These are phyloP conservation scores for Graphium colonna DNA, from an alignment of 2,888 invertebrate species.

Conservation along the genomic window DNA sequence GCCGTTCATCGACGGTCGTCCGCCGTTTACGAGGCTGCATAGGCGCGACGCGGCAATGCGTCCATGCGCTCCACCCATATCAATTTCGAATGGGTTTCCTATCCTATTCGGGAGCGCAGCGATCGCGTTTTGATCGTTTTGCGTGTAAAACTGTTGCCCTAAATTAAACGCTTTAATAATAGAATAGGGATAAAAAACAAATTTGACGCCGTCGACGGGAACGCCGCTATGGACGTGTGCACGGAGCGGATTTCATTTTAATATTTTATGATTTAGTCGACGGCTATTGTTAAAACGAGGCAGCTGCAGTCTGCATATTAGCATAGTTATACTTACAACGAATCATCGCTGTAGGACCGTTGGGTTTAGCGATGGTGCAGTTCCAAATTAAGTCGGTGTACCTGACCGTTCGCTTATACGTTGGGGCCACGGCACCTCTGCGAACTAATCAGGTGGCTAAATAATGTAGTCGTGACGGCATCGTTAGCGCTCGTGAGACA, in stretches of 20 bases:
- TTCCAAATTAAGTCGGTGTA: constrained; percentile 68
- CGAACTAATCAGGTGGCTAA: constrained; percentile 78
- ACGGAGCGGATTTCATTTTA: constrained; percentile 42
- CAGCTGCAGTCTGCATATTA: no score
- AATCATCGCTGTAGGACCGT: constrained; percentile 63
- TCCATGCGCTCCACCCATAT: constrained; percentile 74
- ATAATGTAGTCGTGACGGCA: constrained; percentile 76
- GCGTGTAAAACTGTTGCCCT: constrained; percentile 75
- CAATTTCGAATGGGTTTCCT: constrained; percentile 79
- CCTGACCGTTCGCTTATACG: constrained; percentile 66
- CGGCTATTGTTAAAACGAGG: constrained; percentile 40
- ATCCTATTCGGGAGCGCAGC: constrained; percentile 70
- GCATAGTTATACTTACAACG: no score
- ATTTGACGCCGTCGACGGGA: constrained; percentile 54
- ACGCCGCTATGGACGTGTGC: constrained; percentile 40
- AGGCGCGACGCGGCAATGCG: constrained; percentile 68
- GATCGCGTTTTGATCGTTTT: constrained; percentile 77
- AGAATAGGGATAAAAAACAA: constrained; percentile 69
- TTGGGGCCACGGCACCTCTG: constrained; percentile 61
- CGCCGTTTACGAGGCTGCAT: constrained; percentile 73
- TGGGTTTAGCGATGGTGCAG: constrained; percentile 72
- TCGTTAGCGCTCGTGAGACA: constrained; percentile 75
- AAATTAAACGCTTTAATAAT: constrained; percentile 79
- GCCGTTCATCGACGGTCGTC: constrained; percentile 44
- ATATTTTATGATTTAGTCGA: constrained; percentile 60